phyloP scores from a whole-genome alignment of 1,140 invertebrate species.

The Sesamia nonagrioides region DNA sequence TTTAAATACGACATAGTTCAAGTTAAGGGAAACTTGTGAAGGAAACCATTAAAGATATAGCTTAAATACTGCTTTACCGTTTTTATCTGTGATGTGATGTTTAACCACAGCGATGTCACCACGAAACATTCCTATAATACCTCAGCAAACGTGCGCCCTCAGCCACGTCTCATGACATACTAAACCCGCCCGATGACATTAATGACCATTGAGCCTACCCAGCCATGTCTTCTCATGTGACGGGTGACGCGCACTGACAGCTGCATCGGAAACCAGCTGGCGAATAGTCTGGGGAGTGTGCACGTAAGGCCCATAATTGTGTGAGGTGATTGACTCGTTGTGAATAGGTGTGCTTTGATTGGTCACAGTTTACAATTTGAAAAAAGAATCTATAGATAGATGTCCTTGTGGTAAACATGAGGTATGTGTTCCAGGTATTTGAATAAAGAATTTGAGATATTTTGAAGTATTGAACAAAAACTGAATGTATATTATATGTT shows the following conservation, averaged over 20 bases:
- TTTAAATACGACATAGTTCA: too few relatives aligned
- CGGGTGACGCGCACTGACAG: constrained; percentile 7
- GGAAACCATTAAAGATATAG: background rate
- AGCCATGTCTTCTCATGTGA: background rate
- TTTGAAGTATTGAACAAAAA: too few relatives aligned
- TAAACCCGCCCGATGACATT: constrained; percentile 4
- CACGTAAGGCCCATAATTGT: constrained; percentile 7
- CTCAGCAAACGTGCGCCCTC: background rate
- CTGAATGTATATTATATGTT: too few relatives aligned
- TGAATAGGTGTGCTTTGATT: background rate
- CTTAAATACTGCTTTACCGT: too few relatives aligned
- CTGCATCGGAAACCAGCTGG: background rate
- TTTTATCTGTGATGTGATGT: too few relatives aligned
- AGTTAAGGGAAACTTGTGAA: too few relatives aligned
- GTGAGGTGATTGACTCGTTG: background rate
- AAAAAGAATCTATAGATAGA: background rate
- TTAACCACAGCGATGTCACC: background rate
- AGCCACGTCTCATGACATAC: background rate
- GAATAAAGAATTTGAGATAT: too few relatives aligned
- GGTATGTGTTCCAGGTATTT: too few relatives aligned
- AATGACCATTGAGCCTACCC: constrained; percentile 12
- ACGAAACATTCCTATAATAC: background rate
- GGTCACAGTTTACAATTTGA: background rate
- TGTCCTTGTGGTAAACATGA: background rate
- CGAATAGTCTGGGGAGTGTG: background rate